Evolutionary conservation across 2,888 invertebrate genomes (phyloP), one percentile per base, ranked within the genome.

Genomic region (Acanthosepion pharaonis): DNA sequence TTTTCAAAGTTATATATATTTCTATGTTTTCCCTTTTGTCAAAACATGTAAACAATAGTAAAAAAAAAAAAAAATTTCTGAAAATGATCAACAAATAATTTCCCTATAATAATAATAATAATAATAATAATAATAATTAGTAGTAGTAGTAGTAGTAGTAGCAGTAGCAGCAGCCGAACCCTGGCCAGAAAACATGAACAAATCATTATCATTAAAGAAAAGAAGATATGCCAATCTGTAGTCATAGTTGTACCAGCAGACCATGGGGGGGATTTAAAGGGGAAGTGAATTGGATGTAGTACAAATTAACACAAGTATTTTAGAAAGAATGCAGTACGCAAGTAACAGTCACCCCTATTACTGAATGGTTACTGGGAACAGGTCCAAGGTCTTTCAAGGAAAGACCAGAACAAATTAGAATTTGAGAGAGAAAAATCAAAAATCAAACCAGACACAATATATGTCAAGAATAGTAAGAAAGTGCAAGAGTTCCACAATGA

Each of bases 151-250:
- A 78, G n/a, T 33, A 78, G 11, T 33, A 78, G n/a, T n/a, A n/a
- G 11, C 18, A 78, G n/a, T 15, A 78, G 4, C 0, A n/a, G 15
- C 5, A 78, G 78, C 78, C 78, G n/a, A 78, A 78, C 15, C n/a
- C 78, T 78, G 78, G 78, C 78, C n/a, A 78, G 78, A 78, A n/a
- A 78, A 78, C 78, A 78, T 78, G n/a, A n/a, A 33, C 78, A 78
- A n/a, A 78, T 78, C n/a, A n/a, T 78, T 78, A n/a, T n/a, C 59
- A 78, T 11, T n/a, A 78, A 1, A 78, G 78, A n/a, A 78, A 78
- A 78, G n/a, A 78, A 78, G n/a, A 78, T 15, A 78, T 78, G n/a
- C 78, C 78, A 78, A 78, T 78, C 11, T 78, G 78, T 78, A 11
- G 78, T n/a, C 33, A n/a, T 23, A 78, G 78, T 11, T 33, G n/a